Percentiles rank a stretch among this genome's conserved stretches.
phyloP scores from a whole-genome alignment of 92 coral and sea anemone species.

The Muricea muricata region DNA sequence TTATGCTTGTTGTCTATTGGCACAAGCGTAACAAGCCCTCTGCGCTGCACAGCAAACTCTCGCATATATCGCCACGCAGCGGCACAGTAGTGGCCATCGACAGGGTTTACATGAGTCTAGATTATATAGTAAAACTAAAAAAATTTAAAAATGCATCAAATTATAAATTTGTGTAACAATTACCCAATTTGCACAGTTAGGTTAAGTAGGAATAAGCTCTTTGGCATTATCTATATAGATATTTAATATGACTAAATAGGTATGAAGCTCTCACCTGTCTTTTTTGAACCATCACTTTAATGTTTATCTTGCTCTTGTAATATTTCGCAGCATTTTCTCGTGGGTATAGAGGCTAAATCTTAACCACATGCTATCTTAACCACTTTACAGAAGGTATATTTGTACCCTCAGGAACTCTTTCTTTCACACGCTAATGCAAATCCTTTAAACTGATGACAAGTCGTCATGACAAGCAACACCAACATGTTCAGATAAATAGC shows the following conservation, averaged over 20 bases:
- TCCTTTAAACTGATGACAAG: constrained; percentile 37
- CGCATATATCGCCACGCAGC: constrained; percentile 42
- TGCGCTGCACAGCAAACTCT: constrained; percentile 10
- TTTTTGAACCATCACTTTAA: constrained; percentile 45
- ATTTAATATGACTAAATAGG: not conserved
- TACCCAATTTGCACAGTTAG: constrained; percentile 1
- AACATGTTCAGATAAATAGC: constrained; percentile 29
- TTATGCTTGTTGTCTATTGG: constrained; percentile 51
- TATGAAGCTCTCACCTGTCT: constrained; percentile 25
- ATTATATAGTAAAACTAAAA: too few relatives aligned
- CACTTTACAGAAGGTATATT: constrained; percentile 44
- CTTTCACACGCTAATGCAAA: constrained; percentile 35
- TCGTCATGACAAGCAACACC: constrained; percentile 41
- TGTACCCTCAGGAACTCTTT: constrained; percentile 46
- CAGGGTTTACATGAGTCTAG: not conserved
- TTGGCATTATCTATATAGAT: not conserved
- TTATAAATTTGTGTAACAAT: constrained; percentile 2
- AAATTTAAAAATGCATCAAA: not conserved
- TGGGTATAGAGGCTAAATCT: constrained; percentile 53
- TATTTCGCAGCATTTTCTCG: constrained; percentile 31
- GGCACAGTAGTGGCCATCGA: constrained; percentile 12
- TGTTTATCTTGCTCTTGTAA: constrained; percentile 21
- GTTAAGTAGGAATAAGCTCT: not conserved
- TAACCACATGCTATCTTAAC: constrained; percentile 53
- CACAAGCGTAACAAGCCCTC: constrained; percentile 8